Conservation (phyloP, 2,797 vertebrate species). For the Pogoniulus pusillus region DNA sequence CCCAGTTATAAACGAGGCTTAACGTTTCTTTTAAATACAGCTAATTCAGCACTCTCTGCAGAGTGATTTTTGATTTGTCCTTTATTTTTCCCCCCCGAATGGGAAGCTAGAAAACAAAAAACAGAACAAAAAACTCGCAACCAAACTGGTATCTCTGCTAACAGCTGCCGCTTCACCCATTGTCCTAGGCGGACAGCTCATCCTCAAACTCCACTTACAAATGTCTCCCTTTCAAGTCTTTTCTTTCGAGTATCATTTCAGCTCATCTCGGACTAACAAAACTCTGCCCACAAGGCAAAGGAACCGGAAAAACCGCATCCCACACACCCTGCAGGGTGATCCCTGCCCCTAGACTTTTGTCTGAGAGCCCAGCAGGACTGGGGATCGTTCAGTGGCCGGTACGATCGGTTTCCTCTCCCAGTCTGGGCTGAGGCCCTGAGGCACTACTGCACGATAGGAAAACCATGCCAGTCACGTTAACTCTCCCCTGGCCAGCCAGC, state of each 20-base stretch:
- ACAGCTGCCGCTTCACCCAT: neutral
- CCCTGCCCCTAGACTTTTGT: neutral
- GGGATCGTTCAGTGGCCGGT: rapidly evolving
- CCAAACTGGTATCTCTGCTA: neutral
- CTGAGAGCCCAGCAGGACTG: neutral
- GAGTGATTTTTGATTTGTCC: neutral
- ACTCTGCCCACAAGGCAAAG: neutral
- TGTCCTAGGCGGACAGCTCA: neutral
- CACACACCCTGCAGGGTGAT: neutral
- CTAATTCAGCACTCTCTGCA: neutral
- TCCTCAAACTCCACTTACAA: neutral
- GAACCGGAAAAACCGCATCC: neutral
- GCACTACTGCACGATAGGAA: neutral
- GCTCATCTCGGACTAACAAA: neutral
- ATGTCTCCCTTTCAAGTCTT: neutral
- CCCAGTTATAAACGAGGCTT: neutral
- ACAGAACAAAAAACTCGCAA: neutral
- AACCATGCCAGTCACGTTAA: neutral
- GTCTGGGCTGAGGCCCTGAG: neutral
- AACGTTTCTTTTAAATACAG: neutral
- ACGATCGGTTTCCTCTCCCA: neutral
- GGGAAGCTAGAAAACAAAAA: neutral
- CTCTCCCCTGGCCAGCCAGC: neutral
- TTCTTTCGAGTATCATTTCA: neutral
- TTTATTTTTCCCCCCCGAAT: rapidly evolving